Evolutionary conservation across 2,797 vertebrate species (phyloP).

Genomic region (Sebastes baramenuke): DNA sequence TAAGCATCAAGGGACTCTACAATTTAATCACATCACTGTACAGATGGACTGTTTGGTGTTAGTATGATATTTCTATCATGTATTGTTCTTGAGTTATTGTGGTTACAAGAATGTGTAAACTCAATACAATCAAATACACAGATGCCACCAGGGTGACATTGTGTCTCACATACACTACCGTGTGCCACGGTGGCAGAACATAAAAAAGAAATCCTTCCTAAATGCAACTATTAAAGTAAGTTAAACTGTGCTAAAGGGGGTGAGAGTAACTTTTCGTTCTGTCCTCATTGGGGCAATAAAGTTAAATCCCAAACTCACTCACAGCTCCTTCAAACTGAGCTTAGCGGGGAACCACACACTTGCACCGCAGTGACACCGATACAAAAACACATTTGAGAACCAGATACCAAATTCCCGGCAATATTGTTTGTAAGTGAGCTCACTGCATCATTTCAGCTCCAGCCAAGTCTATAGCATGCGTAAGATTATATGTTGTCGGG

Average conservation of each 20-base stretch:
- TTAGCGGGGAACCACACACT: slow-evolving; percentile 1
- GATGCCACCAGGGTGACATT: neutral
- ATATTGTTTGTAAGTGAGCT: slow-evolving; percentile 10
- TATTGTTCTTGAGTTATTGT: neutral
- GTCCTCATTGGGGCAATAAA: slow-evolving; percentile 13
- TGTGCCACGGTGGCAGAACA: neutral
- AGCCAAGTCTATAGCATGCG: slow-evolving; percentile 36
- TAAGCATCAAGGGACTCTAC: neutral
- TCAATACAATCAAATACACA: neutral
- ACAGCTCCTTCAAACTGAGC: slow-evolving; percentile 10
- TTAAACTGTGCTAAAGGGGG: slow-evolving; percentile 7
- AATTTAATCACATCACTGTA: neutral
- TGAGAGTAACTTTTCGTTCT: neutral
- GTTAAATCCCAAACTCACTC: slow-evolving; percentile 17
- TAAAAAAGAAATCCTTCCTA: neutral
- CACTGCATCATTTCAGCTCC: slow-evolving; percentile 28
- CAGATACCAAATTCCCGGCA: slow-evolving; percentile 17
- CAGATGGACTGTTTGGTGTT: neutral
- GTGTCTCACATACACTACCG: neutral
- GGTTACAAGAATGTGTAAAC: neutral
- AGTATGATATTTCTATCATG: neutral
- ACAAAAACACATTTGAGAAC: slow-evolving; percentile 33
- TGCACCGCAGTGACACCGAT: neutral
- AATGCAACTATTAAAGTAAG: neutral
- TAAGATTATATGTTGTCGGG: slow-evolving; percentile 44